Evolutionary conservation across 1,140 invertebrate genomes (phyloP), one percentile per base, ranked within the genome.

Genomic region (Macrostomum lignano): DNA sequence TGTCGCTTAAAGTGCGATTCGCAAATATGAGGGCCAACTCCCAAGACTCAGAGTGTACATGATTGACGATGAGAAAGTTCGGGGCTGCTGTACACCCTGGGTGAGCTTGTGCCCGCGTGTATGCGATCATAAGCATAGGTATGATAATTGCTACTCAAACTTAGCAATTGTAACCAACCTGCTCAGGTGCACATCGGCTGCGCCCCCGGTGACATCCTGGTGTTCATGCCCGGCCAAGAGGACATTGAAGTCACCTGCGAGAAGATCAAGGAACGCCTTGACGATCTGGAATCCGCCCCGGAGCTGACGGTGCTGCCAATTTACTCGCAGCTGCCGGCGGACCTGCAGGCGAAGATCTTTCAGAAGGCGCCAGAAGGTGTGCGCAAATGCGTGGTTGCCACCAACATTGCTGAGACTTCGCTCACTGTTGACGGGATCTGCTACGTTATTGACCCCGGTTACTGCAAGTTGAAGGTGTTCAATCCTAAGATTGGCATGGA

Each of bases 171-270:
- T n/a, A n/a, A n/a, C n/a, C n/a, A n/a, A n/a, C n/a, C 82, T 1
- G 58, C 98, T 5, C 81, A 93, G 50, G 82, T 96, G 31, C 91
- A 98, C 61, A 53, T 96, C 3, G 76, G 78, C 42, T 75, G 75
- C 2, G 68, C 67, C 14, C 33, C 34, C 40, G 71, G 71, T 3
- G 91, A 98, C 51, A 74, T 98, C 42, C 57, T 98, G 1, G 74
- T 98, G 11, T 98, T 98, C 48, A 98, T 98, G 88, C 91, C 84
- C 88, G 91, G 91, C 38, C 91, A 98, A 58, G 91, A 98, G 55
- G 88, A 98, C 47, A 96, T 98, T 51, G 88, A 98, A 60, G 82
- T 93, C 0, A 93, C 88, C 3, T 96, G 88, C 58, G 84, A 94
- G 55, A 68, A 88, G 3, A 58, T 98, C 2, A 67, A 75, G 36